Evolutionary conservation across 2,113 vertebrate species (phyloP).

Genomic region (Rhea pennata): DNA sequence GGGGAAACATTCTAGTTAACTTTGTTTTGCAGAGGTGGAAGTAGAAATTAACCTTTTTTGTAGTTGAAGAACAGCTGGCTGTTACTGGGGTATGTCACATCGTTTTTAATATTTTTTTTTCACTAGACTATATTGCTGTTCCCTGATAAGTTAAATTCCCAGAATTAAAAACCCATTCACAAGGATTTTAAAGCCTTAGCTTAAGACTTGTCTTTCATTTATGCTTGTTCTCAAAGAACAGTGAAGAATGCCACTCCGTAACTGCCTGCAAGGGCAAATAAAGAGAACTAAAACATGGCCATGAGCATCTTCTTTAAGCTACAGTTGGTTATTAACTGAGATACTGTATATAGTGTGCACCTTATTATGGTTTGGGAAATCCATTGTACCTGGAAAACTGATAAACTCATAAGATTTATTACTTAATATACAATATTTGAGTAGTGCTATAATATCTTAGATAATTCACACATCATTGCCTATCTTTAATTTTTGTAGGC

Average conservation of each 20-base stretch:
- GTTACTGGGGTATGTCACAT: background rate
- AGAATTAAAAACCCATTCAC: conserved; percentile 36
- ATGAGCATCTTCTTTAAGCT: background rate
- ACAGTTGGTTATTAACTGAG: conserved; percentile 16
- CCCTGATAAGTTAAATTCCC: background rate
- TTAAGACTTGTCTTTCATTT: background rate
- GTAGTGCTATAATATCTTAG: background rate
- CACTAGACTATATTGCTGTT: background rate
- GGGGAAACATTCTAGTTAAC: background rate
- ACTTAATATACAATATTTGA: background rate
- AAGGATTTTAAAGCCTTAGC: conserved; percentile 10
- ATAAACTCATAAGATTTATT: background rate
- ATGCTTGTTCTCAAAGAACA: background rate
- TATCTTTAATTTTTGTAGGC: background rate
- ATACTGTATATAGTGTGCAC: background rate
- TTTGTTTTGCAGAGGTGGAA: background rate
- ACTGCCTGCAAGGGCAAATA: background rate
- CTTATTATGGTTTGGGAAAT: background rate
- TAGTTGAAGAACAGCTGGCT: conserved; percentile 17
- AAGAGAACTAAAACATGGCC: background rate
- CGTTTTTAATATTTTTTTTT: background rate
- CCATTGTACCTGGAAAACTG: background rate
- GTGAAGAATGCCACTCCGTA: background rate
- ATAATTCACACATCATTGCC: background rate
- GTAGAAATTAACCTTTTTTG: background rate